Base-by-base conservation (phyloP, 2,113 vertebrate species). In the Tachysurus fulvidraco region DNA sequence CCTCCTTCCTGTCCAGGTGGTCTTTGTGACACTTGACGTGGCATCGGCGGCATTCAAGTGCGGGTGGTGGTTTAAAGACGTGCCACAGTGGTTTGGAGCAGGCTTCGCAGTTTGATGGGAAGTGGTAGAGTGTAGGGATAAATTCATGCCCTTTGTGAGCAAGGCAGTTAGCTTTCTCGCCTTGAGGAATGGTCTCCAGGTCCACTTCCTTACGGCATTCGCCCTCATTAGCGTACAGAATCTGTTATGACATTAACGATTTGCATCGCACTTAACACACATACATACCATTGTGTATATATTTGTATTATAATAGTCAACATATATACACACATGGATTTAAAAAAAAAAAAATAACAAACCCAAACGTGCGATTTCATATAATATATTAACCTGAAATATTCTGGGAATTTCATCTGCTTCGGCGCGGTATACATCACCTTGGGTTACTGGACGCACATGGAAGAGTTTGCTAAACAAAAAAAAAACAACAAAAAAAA, bases 21-120 rank as follows among this genome's bases (percentile, higher is more conserved):
- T 99, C 98, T 92, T 96, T 97, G 92, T 99, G 98, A 96, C 98
- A 99, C 95, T 99, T 99, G 79, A 99, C 97, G 17, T 99, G 98
- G 95, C 98, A 99, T 88, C 96, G 96, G 89, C 98, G 96, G 93
- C 98, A 99, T 91, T 99, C 98, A 28, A 99, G 94, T 86, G 98
- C 98, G 60, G 97, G 95, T 3, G 98, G 98, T 23, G 98, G 98
- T 93, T 98, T 99, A 91, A 99, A 99, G 77, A 99, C 97, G 89
- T 99, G 96, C 98, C 98, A 99, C 78, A 99, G 95, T 44, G 98
- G 98, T 93, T 99, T 99, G 95, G 98, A 89, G 94, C 98, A 99
- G 86, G 98, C 98, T 95, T 99, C 98, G 64, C 98, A 99, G 95
- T 98, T 99, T 88, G 98, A 95, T 64, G 98, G 98, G 86, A 99